phyloP scores from a whole-genome alignment of 2,797 vertebrate species.

The Toxotes lorentzi region DNA sequence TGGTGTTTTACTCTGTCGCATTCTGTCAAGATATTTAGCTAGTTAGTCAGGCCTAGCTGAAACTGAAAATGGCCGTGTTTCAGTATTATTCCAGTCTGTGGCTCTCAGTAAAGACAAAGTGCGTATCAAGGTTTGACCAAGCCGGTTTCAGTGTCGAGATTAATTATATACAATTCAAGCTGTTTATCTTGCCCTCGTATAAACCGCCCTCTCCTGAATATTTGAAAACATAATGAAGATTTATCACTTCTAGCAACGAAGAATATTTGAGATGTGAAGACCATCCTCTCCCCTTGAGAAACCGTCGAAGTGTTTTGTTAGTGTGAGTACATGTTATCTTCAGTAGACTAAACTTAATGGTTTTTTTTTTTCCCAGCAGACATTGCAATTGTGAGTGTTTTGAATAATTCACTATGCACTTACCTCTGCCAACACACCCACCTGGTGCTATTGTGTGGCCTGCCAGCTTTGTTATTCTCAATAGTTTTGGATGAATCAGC shows the following conservation, averaged over 20 bases:
- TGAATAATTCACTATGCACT: conserved; percentile 46
- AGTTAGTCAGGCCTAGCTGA: background rate
- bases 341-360: conserved; percentile 75
- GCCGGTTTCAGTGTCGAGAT: conserved; percentile 22
- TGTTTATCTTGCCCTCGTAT: conserved; percentile 47
- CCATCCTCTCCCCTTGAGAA: conserved; percentile 48
- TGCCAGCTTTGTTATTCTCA: conserved; percentile 40
- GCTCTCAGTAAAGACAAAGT: conserved; percentile 29
- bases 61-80: background rate
- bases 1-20: background rate
- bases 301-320: conserved; percentile 49
- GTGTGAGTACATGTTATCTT: conserved; percentile 49
- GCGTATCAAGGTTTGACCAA: conserved; percentile 23
- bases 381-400: conserved; percentile 33
- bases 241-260: conserved; percentile 31
- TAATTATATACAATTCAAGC: conserved; percentile 40
- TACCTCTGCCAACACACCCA: conserved; percentile 49
- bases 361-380: conserved; percentile 48
- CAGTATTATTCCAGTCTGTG: conserved; percentile 9
- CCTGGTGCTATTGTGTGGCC: conserved; percentile 36
- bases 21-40: conserved; percentile 26
- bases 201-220: conserved; percentile 55
- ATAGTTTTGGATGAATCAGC: conserved; percentile 47
- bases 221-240: conserved; percentile 44
- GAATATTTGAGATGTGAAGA: conserved; percentile 16